These are phyloP conservation scores for Cyanoliseus patagonus DNA, from an alignment of 2,113 vertebrate species.

Conservation along the genomic window DNA sequence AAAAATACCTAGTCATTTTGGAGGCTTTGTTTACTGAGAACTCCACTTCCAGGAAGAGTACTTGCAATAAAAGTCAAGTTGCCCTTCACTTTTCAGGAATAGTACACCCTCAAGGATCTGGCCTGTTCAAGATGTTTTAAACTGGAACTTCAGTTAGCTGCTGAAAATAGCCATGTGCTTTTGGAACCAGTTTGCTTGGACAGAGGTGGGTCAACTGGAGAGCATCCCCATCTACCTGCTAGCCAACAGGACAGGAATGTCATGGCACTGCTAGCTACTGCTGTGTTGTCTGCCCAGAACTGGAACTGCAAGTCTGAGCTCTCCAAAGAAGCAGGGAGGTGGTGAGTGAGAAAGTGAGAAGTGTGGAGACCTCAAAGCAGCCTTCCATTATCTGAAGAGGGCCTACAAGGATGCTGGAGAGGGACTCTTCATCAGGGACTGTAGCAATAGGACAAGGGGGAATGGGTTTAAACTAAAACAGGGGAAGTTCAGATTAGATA, in stretches of 20 bases:
- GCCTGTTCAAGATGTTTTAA: neutral
- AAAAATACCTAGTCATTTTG: neutral
- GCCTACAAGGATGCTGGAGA: neutral
- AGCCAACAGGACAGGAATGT: neutral
- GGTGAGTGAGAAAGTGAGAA: neutral
- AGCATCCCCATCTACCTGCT: neutral
- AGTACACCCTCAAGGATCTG: neutral
- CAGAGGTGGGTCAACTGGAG: neutral
- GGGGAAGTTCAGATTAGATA: neutral
- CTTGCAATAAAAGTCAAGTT: neutral
- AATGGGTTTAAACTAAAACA: neutral
- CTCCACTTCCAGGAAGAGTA: neutral
- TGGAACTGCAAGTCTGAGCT: neutral
- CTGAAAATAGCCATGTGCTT: neutral
- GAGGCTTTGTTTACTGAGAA: neutral
- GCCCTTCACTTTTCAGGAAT: neutral
- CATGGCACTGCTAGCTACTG: neutral
- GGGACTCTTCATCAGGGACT: neutral
- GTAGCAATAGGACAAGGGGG: neutral
- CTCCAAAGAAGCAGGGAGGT: neutral
- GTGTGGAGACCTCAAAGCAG: neutral
- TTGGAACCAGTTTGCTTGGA: neutral
- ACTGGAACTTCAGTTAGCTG: neutral
- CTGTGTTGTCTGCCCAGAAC: neutral
- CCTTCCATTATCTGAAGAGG: neutral